Conservation (phyloP, 2,113 vertebrate species). For the Gavialis gangeticus region DNA sequence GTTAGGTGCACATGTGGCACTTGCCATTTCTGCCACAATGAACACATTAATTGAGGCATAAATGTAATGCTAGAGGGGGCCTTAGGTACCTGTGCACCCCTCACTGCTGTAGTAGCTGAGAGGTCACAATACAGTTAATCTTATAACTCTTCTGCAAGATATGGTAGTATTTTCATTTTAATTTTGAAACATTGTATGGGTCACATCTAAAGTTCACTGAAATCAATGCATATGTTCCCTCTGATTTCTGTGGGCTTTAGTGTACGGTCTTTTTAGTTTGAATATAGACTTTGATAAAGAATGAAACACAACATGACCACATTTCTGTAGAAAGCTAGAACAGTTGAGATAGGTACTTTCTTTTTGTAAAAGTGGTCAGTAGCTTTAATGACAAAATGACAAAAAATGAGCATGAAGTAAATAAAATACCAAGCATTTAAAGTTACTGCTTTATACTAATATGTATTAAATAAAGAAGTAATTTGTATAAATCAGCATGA, state of each 20-base stretch:
- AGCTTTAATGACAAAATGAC: conserved; percentile 74
- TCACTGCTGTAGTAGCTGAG: too few species aligned
- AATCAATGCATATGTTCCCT: not conserved
- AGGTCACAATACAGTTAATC: too few species aligned
- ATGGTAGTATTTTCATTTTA: too few species aligned
- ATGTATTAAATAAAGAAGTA: conserved; percentile 68
- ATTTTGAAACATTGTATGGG: too few species aligned
- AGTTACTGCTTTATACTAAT: conserved; percentile 51
- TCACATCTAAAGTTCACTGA: not conserved
- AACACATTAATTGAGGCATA: too few species aligned
- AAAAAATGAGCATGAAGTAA: conserved; percentile 71
- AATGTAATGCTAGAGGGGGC: too few species aligned
- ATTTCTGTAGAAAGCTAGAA: conserved; percentile 22
- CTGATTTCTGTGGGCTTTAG: not conserved
- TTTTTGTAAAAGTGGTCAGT: conserved; percentile 49
- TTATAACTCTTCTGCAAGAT: too few species aligned
- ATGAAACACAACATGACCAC: not conserved
- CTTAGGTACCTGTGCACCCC: too few species aligned
- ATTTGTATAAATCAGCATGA: conserved; percentile 72
- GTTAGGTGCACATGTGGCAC: too few species aligned
- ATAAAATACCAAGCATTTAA: conserved; percentile 75
- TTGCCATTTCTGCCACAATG: too few species aligned
- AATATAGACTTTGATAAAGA: not conserved
- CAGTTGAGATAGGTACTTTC: not conserved
- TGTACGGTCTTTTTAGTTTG: not conserved